Percentiles rank a stretch among this genome's conserved stretches.
phyloP scores from a whole-genome alignment of 2,888 invertebrate genomes.

The Folsomia manolachei region DNA sequence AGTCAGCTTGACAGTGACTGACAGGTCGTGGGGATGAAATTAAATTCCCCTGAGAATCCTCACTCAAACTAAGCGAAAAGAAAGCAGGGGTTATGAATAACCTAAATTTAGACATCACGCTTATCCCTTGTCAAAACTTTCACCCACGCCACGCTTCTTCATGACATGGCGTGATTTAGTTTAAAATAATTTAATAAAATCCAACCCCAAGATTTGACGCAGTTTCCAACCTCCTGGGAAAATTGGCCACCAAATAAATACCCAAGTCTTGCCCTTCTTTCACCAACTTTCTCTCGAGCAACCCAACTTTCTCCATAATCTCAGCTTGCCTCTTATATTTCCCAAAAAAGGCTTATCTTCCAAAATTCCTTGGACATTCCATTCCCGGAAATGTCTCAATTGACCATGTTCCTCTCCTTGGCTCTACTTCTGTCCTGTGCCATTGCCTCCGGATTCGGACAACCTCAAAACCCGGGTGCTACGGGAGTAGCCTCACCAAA shows the following conservation, averaged over 20 bases:
- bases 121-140: too few species aligned
- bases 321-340: too few species aligned
- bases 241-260: neutral
- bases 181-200: too few species aligned
- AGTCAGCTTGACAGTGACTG: too few species aligned
- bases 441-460: neutral
- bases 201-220: neutral
- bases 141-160: neutral
- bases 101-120: too few species aligned
- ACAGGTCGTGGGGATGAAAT: too few species aligned
- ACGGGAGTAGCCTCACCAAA: neutral
- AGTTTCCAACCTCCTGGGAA: neutral
- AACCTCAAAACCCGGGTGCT: neutral
- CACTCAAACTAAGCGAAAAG: too few species aligned
- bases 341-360: too few species aligned
- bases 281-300: neutral
- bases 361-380: too few species aligned
- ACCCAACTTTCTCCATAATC: neutral
- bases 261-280: neutral
- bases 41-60: too few species aligned
- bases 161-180: neutral
- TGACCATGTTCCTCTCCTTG: neutral
- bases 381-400: neutral
- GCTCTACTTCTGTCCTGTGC: neutral
- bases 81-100: too few species aligned